phyloP scores from a whole-genome alignment of 1,140 invertebrate species.

The Drosophila oshimai region DNA sequence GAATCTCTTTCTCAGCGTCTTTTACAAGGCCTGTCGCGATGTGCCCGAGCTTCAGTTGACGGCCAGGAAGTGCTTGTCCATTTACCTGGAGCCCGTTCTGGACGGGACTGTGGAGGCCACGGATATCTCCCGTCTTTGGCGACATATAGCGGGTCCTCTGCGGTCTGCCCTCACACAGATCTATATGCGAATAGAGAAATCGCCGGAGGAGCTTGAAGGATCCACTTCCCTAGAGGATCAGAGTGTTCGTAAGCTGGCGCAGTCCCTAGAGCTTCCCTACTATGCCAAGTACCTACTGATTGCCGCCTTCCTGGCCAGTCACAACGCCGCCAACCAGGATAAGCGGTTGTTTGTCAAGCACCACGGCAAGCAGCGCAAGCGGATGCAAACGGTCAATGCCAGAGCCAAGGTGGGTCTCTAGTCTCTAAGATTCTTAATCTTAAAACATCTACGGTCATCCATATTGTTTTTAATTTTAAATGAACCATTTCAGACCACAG shows the following conservation, averaged over 20 bases:
- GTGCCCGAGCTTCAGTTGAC: conserved; percentile 90
- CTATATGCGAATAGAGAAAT: conserved; percentile 87
- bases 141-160: conserved; percentile 89
- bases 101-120: conserved; percentile 84
- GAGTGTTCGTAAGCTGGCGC: conserved; percentile 72
- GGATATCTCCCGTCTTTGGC: conserved; percentile 89
- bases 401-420: conserved; percentile 83
- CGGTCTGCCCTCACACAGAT: conserved; percentile 89
- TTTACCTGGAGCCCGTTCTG: conserved; percentile 90
- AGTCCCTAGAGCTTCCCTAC: conserved; percentile 92
- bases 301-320: conserved; percentile 94
- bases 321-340: conserved; percentile 94
- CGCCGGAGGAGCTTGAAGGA: conserved; percentile 8
- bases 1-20: conserved; percentile 91
- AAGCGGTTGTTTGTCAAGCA: conserved; percentile 91
- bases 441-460: no score
- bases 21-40: conserved; percentile 91
- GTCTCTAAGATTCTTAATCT: no score
- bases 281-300: conserved; percentile 95
- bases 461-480: background rate
- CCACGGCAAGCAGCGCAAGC: conserved; percentile 86
- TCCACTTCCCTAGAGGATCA: conserved; percentile 42
- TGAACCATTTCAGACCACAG: conserved; percentile 73
- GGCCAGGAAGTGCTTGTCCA: conserved; percentile 87
- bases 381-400: conserved; percentile 85